These are phyloP conservation scores for Bufo gargarizans DNA, from an alignment of 2,113 vertebrate genomes.

Conservation along the genomic window DNA sequence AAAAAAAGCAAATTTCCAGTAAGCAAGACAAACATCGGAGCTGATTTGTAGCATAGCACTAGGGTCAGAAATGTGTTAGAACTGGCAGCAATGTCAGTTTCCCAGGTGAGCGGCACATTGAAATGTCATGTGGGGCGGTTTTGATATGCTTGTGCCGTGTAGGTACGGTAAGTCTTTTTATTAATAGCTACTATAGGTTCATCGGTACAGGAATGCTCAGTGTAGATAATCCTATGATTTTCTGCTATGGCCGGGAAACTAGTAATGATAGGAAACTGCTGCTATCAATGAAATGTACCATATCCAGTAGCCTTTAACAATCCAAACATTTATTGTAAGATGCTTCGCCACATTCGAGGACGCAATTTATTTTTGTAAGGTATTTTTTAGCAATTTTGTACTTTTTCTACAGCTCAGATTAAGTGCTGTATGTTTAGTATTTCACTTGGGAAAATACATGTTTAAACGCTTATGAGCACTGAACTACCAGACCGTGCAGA, in stretches of 20 bases:
- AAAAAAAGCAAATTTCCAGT: neutral
- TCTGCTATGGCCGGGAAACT: neutral
- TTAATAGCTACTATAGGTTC: slow-evolving; percentile 1
- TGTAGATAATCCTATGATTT: slow-evolving; percentile 15
- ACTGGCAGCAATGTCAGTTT: neutral
- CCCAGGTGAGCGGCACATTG: neutral
- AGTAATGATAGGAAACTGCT: slow-evolving; percentile 16
- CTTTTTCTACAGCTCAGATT: slow-evolving; percentile 38
- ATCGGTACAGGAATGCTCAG: neutral
- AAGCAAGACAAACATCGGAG: neutral
- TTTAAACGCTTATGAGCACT: slow-evolving; percentile 14
- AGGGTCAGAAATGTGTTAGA: neutral
- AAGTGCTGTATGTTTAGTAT: slow-evolving; percentile 28
- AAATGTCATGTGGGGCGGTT: neutral
- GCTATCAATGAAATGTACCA: slow-evolving; percentile 18
- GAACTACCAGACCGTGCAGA: neutral
- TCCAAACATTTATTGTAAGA: slow-evolving; percentile 24
- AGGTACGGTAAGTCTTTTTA: neutral
- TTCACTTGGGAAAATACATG: slow-evolving; percentile 25
- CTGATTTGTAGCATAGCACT: neutral
- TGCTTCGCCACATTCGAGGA: slow-evolving; percentile 34
- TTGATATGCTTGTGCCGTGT: neutral
- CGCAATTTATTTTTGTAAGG: slow-evolving; percentile 49
- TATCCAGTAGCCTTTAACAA: neutral
- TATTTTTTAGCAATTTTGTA: slow-evolving; percentile 41